These are phyloP conservation scores for Leptodactylus fuscus DNA, from an alignment of 2,113 vertebrate species.

Conservation along the genomic window DNA sequence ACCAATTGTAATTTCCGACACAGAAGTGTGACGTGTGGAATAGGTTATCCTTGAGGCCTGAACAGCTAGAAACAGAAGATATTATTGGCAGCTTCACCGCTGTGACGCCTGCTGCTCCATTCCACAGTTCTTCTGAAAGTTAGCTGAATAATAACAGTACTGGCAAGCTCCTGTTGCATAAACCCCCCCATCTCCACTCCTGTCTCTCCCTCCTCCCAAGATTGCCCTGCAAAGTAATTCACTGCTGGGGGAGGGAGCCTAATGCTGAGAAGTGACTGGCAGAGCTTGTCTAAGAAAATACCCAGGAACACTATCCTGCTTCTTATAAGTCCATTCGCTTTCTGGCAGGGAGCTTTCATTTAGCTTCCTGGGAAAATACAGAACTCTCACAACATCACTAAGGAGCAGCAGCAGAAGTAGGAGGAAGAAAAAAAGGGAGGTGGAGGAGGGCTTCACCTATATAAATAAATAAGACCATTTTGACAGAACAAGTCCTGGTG, in stretches of 20 bases:
- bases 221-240: conserved; percentile 55
- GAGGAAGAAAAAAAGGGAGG: conserved; percentile 10
- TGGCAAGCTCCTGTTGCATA: conserved; percentile 43
- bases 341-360: conserved; percentile 38
- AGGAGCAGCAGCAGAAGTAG: conserved; percentile 37
- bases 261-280: conserved; percentile 55
- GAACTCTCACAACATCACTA: conserved; percentile 34
- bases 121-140: conserved; percentile 15
- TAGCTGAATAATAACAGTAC: conserved; percentile 38
- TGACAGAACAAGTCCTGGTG: conserved; percentile 53
- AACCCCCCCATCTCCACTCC: conserved; percentile 40
- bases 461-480: conserved; percentile 51
- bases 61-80: background rate
- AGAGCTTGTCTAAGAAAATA: conserved; percentile 54
- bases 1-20: background rate
- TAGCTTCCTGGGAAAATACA: conserved; percentile 52
- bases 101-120: background rate
- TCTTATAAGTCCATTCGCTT: conserved; percentile 40
- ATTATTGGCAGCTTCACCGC: background rate
- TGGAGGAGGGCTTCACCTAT: conserved; percentile 40
- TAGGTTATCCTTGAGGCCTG: background rate
- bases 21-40: background rate
- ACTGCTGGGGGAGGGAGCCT: conserved; percentile 48
- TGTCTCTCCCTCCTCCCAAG: conserved; percentile 51
- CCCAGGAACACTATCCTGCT: conserved; percentile 53